These are phyloP conservation scores for Minunthozetes semirufus DNA, from an alignment of 2,888 invertebrate species.

Conservation along the genomic window DNA sequence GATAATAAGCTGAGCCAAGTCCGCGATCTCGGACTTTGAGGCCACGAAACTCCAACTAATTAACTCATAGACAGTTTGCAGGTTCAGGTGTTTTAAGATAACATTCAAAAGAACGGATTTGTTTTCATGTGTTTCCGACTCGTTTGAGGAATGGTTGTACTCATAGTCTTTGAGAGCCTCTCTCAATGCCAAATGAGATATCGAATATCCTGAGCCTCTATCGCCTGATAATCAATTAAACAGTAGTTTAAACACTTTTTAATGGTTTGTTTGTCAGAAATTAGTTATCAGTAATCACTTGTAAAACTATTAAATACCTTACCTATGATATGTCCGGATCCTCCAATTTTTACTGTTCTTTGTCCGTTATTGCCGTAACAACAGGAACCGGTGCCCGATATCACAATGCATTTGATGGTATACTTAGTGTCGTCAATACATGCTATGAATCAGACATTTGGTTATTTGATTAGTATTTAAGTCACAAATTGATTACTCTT, in stretches of 20 bases:
- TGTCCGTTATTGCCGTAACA: slow-evolving; percentile 29
- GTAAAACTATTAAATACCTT: neutral
- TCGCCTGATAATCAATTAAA: slow-evolving; percentile 23
- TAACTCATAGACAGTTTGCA: slow-evolving; percentile 31
- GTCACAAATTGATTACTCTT: neutral
- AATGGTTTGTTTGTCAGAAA: neutral
- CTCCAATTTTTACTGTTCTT: neutral
- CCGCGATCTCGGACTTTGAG: slow-evolving; percentile 29
- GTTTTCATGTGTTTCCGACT: slow-evolving; percentile 7
- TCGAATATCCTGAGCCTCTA: slow-evolving; percentile 32
- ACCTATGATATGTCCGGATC: slow-evolving; percentile 23
- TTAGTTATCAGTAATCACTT: neutral
- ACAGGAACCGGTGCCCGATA: slow-evolving; percentile 35
- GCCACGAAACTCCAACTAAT: slow-evolving; percentile 35
- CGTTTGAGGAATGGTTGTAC: slow-evolving; percentile 19
- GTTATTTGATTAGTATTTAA: neutral
- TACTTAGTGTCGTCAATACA: slow-evolving; percentile 30
- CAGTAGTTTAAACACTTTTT: neutral
- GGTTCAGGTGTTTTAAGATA: slow-evolving; percentile 27
- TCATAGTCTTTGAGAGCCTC: slow-evolving; percentile 29
- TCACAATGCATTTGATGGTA: slow-evolving; percentile 24
- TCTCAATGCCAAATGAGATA: slow-evolving; percentile 34
- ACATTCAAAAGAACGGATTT: slow-evolving; percentile 8
- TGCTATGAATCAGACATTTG: neutral
- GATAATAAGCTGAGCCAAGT: slow-evolving; percentile 26